A percentile compares a stretch with the other conserved stretches of the same genome.
Conservation (phyloP, 2,888 invertebrate genomes). For the Hyppa rectilinea region DNA sequence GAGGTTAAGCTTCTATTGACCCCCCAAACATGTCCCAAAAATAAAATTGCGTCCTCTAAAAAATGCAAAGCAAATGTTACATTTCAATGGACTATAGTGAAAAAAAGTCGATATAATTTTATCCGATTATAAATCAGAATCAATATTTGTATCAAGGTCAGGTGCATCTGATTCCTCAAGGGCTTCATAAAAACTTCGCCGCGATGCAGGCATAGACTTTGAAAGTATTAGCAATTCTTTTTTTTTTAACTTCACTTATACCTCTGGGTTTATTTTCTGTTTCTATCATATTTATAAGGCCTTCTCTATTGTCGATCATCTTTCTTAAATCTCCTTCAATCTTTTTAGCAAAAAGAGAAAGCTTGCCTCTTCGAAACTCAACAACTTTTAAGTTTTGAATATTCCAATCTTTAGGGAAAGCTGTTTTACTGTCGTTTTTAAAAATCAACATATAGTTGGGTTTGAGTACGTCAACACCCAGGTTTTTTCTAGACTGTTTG, state of each 20-base stretch:
- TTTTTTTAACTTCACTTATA: not conserved
- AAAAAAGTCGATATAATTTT: no score
- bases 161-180: no score
- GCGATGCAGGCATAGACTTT: not conserved
- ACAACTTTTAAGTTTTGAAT: constrained; percentile 12
- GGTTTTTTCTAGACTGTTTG: constrained; percentile 15
- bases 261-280: not conserved
- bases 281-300: constrained; percentile 6
- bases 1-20: no score
- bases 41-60: no score
- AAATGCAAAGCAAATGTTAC: no score
- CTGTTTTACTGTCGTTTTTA: constrained; percentile 2
- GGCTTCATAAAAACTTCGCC: no score
- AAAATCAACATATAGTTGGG: constrained; percentile 9
- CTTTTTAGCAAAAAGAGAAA: constrained; percentile 15
- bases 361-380: constrained; percentile 8
- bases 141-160: no score
- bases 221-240: no score
- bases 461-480: constrained; percentile 13
- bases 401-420: constrained; percentile 6
- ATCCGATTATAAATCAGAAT: no score
- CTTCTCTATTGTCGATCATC: not conserved
- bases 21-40: no score
- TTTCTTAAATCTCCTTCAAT: constrained; percentile 15
- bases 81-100: no score